Evolutionary conservation across 2,888 invertebrate genomes (phyloP).

Genomic region (Drosophila imparisetae): DNA sequence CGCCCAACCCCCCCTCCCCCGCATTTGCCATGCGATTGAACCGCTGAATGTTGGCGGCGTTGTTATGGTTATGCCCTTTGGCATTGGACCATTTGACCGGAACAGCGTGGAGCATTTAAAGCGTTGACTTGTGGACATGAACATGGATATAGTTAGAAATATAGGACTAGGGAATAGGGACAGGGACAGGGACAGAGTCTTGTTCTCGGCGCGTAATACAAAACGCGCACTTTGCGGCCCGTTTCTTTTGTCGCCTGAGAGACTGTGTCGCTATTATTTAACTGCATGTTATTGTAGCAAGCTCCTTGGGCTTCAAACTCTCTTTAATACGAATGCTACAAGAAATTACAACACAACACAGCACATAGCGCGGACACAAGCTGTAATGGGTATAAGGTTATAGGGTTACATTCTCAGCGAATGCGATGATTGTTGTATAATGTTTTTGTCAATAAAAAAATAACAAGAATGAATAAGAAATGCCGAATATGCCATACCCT

Average conservation of each 20-base stretch:
- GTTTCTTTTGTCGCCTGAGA: slow-evolving; percentile 60
- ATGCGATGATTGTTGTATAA: slow-evolving; percentile 56
- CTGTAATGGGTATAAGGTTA: slow-evolving; percentile 60
- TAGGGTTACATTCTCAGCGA: slow-evolving; percentile 55
- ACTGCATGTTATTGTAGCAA: slow-evolving; percentile 63
- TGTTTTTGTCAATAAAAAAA: slow-evolving; percentile 43
- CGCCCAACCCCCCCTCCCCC: not conserved
- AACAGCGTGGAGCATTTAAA: slow-evolving; percentile 71
- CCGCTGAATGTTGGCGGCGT: slow-evolving; percentile 49
- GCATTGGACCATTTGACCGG: slow-evolving; percentile 73
- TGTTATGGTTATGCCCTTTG: slow-evolving; percentile 77
- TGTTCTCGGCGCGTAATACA: slow-evolving; percentile 62
- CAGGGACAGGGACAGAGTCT: slow-evolving; percentile 4
- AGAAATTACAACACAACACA: slow-evolving; percentile 48
- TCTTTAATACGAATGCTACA: slow-evolving; percentile 64
- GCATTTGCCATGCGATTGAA: slow-evolving; percentile 4
- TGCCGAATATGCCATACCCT: slow-evolving; percentile 4
- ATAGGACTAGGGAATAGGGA: not conserved
- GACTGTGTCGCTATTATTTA: slow-evolving; percentile 79
- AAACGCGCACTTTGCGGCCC: slow-evolving; percentile 76
- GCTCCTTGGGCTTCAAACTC: slow-evolving; percentile 50
- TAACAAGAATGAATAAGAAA: not conserved
- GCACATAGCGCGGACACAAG: slow-evolving; percentile 31
- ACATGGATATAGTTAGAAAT: slow-evolving; percentile 7
- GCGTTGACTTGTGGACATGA: slow-evolving; percentile 50